Evolutionary conservation across 2,113 vertebrate genomes (phyloP).

Genomic region (Phyllopteryx taeniolatus): DNA sequence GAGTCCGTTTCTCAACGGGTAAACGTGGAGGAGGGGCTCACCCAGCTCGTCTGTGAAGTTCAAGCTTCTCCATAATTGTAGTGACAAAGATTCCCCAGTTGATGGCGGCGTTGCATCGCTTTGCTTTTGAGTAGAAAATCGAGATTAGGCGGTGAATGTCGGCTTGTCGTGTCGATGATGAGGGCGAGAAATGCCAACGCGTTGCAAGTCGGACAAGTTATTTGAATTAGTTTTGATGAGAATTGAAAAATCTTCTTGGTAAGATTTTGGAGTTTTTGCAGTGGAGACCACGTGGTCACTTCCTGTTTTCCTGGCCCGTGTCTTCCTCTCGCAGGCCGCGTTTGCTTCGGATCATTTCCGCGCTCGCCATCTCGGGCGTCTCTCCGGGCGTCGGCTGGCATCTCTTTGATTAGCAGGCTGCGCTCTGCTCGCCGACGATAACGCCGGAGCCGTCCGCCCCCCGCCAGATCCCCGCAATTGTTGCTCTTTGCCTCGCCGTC

Average conservation of each 20-base stretch:
- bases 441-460: slow-evolving; percentile 26
- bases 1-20: no score
- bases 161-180: no score
- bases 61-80: no score
- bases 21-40: no score
- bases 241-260: neutral
- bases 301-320: slow-evolving; percentile 39
- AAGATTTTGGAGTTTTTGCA: no score
- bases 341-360: slow-evolving; percentile 67
- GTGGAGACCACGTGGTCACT: slow-evolving; percentile 1
- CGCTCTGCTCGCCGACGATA: slow-evolving; percentile 52
- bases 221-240: slow-evolving; percentile 8
- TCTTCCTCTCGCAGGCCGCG: neutral
- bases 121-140: no score
- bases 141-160: no score
- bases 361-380: slow-evolving; percentile 42
- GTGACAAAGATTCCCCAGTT: no score
- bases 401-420: slow-evolving; percentile 65
- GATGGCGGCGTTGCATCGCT: no score
- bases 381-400: slow-evolving; percentile 39
- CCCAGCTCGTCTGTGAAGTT: no score
- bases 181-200: no score
- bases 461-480: slow-evolving; percentile 56
- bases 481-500: slow-evolving; percentile 44
- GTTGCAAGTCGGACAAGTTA: no score